Base-by-base conservation (phyloP, 2,888 invertebrate species). In the Drepanosiphum platanoidis region DNA sequence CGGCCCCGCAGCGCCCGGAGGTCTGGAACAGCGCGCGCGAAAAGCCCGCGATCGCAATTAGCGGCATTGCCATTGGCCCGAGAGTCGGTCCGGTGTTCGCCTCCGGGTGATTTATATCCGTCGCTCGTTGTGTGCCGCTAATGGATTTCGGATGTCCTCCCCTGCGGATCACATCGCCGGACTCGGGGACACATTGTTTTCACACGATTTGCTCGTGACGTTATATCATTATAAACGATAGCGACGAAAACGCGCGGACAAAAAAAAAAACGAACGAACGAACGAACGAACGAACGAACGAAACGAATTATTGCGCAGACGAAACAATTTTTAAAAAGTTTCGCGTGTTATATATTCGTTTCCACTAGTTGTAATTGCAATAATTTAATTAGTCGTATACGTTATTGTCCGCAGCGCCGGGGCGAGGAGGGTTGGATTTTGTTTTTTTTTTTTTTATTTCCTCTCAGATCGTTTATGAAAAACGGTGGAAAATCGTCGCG, bases 131-230 rank as follows among this genome's bases (percentile, higher is more conserved):
- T 46, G 68, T 27, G 46, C 13, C 34, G 27, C 66, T 83, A 83
- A 83, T 83, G 83, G 83, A 83, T 83, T 83, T 74, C 66, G 83
- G 74, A 80, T 80, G 80, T 80, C 52, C 80, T 70, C 52, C 52
- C 68, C 52, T 70, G 79, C 46, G 72, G 32, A 66, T 64, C 64
- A 30, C 83, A n/a, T n/a, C n/a, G 3, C 36, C 61, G 61, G 82
- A 46, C 61, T 32, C 71, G 61, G 58, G 42, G 64, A 46, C n/a
- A 32, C 11, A 32, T 66, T 9, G 46, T 74, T 83, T 83, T 83
- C 83, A 83, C 74, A 22, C 46, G 15, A n/a, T 68, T 68, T 27
- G 30, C 30, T 34, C 22, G 18, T 4, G 22, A n/a, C 22, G 34
- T n/a, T n/a, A 15, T 46, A 46, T 22, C 42, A 70, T 30, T 71